These are phyloP conservation scores for Cylas formicarius DNA, from an alignment of 1,140 invertebrate species.

Conservation along the genomic window DNA sequence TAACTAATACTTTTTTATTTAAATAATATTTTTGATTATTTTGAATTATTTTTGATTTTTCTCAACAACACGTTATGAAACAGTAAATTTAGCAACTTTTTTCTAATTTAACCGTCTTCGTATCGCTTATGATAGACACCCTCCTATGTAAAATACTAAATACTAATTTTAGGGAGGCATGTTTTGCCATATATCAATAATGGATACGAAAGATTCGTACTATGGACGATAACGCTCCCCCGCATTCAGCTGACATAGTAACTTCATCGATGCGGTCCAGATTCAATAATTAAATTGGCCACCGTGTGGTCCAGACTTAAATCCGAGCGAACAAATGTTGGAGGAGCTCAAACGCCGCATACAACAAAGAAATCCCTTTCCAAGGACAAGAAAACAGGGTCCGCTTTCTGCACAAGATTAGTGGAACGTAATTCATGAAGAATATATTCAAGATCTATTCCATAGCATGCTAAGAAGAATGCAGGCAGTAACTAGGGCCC, in stretches of 20 bases:
- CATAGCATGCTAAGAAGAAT: slow-evolving; percentile 12
- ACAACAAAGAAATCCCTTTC: slow-evolving; percentile 3
- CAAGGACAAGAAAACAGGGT: slow-evolving; percentile 3
- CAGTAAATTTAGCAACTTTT: no score
- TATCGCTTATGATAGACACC: no score
- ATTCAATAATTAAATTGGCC: slow-evolving; percentile 4
- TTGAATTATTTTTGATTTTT: no score
- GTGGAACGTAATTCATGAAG: slow-evolving; percentile 8
- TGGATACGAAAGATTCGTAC: slow-evolving; percentile 7
- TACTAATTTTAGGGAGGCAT: no score
- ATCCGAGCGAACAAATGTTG: slow-evolving; percentile 5
- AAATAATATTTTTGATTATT: no score
- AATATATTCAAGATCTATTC: slow-evolving; percentile 10
- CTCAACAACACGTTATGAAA: no score
- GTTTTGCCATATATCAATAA: slow-evolving; percentile 10
- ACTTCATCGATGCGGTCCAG: neutral
- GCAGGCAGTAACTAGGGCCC: slow-evolving; percentile 11
- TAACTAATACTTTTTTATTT: no score
- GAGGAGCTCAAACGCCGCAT: slow-evolving; percentile 1
- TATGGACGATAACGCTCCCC: slow-evolving; percentile 12
- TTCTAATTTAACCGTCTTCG: no score
- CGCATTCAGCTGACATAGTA: neutral
- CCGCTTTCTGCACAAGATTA: neutral
- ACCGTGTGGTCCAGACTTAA: slow-evolving; percentile 1
- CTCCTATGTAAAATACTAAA: no score